phyloP scores from a whole-genome alignment of 2,797 vertebrate genomes.

The Siniperca undulata region DNA sequence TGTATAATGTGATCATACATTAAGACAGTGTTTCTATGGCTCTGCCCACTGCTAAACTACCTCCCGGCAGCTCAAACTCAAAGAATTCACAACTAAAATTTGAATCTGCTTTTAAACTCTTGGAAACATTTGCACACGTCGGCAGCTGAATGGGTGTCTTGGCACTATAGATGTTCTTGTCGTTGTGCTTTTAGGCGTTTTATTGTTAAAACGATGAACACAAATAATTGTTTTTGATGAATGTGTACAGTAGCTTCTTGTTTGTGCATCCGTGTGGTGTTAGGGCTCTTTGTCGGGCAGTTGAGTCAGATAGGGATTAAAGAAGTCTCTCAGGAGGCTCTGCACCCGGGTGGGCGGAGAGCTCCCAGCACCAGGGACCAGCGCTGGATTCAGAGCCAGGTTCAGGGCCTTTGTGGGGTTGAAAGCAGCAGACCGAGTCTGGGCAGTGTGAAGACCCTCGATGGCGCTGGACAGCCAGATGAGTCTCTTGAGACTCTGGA shows the following conservation, averaged over 20 bases:
- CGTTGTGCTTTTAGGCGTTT: slow-evolving; percentile 16
- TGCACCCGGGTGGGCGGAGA: slow-evolving; percentile 52
- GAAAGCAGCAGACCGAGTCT: slow-evolving; percentile 68
- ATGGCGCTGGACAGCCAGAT: slow-evolving; percentile 88
- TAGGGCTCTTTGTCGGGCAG: slow-evolving; percentile 66
- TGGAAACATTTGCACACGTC: neutral
- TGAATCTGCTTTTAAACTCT: neutral
- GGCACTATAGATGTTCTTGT: neutral
- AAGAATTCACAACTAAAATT: neutral
- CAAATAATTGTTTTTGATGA: neutral
- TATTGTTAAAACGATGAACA: slow-evolving; percentile 34
- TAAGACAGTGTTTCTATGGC: neutral
- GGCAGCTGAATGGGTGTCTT: slow-evolving; percentile 11
- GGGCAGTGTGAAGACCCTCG: slow-evolving; percentile 86
- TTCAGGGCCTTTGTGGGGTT: slow-evolving; percentile 46
- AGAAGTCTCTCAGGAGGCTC: slow-evolving; percentile 79
- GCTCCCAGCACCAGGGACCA: slow-evolving; percentile 50
- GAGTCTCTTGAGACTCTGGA: slow-evolving; percentile 88
- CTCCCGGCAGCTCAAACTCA: neutral
- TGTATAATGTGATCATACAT: neutral
- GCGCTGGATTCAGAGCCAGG: slow-evolving; percentile 16
- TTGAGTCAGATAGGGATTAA: slow-evolving; percentile 65
- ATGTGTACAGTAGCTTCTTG: slow-evolving; percentile 11
- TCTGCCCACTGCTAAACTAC: neutral
- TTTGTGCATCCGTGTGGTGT: slow-evolving; percentile 2